Conservation (phyloP, 2,797 vertebrate species). For the Sardinella longiceps region DNA sequence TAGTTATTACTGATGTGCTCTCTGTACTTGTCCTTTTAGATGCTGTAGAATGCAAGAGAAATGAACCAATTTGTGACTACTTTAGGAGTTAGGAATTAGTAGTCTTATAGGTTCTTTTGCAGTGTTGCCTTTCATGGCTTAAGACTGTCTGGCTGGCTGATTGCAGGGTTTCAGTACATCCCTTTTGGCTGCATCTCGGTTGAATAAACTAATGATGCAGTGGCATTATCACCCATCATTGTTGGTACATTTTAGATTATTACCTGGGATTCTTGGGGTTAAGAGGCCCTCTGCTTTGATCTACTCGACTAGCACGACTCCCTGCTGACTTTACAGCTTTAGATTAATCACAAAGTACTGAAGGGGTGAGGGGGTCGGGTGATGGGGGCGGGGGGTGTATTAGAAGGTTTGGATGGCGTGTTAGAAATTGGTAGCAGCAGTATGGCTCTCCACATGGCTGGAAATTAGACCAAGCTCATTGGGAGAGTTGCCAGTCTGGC, state of each 20-base stretch:
- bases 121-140: not conserved
- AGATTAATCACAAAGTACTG: not conserved
- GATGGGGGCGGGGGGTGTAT: not conserved
- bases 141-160: not conserved
- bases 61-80: not conserved
- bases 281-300: not conserved
- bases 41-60: not conserved
- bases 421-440: not conserved
- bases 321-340: not conserved
- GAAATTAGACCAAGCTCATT: conserved; percentile 15
- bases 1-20: not conserved
- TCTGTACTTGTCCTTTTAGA: not conserved
- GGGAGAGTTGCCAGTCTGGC: conserved; percentile 46
- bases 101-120: not conserved
- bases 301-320: not conserved
- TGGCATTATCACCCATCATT: conserved; percentile 11
- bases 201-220: not conserved
- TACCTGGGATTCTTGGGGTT: not conserved
- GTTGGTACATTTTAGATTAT: not conserved
- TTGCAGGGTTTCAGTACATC: not conserved
- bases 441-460: conserved; percentile 29
- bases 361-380: not conserved
- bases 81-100: not conserved
- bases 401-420: not conserved
- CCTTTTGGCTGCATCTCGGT: not conserved